Percentiles rank a stretch among this genome's conserved stretches.
Evolutionary conservation across 2,113 vertebrate species (phyloP).

Genomic region (Indicator maculatus): DNA sequence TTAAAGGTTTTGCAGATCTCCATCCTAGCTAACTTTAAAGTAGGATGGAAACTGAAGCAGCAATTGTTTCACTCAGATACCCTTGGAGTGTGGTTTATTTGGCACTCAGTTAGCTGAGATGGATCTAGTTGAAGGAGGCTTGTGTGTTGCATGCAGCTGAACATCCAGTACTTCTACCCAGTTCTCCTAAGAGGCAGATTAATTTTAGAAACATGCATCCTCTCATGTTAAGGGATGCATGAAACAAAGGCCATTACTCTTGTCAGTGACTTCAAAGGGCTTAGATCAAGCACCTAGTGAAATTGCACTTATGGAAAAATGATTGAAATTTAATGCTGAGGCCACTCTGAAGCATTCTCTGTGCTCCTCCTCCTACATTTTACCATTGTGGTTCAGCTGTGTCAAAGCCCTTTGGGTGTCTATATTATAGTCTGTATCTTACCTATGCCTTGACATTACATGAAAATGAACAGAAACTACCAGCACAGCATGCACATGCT

Average conservation of each 20-base stretch:
- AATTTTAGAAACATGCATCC: neutral
- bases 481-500: neutral
- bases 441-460: neutral
- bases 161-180: neutral
- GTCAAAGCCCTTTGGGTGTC: neutral
- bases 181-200: neutral
- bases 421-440: neutral
- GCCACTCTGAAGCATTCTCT: neutral
- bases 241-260: conserved; percentile 20
- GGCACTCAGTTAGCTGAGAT: neutral
- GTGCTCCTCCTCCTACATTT: neutral
- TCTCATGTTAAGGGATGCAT: neutral
- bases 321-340: neutral
- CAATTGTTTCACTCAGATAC: neutral
- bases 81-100: neutral
- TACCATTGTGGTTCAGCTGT: neutral
- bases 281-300: neutral
- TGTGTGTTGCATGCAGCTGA: neutral
- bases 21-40: neutral
- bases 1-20: neutral
- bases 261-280: conserved; percentile 7
- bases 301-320: neutral
- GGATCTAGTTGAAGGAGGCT: neutral
- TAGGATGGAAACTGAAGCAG: neutral
- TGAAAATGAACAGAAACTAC: neutral